Evolutionary conservation across 35 echinoderm and acorn worm genomes (phyloP).

Genomic region (Stichopus chloronotus): DNA sequence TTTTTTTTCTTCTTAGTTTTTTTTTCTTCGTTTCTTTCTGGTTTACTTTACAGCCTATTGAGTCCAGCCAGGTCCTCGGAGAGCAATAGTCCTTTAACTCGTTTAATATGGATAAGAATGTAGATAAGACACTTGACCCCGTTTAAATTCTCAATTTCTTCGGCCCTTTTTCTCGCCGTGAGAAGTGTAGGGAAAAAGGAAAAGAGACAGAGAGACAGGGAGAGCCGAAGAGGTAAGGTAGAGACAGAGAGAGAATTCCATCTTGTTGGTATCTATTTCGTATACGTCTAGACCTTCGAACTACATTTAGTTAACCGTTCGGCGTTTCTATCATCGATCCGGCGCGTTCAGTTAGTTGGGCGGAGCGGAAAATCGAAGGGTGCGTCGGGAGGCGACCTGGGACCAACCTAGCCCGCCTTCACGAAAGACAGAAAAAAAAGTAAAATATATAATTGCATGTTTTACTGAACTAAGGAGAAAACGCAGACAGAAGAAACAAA

Average conservation of each 20-base stretch:
- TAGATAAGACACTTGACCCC: slow-evolving; percentile 24
- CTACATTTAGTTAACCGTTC: background rate
- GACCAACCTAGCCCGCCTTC: background rate
- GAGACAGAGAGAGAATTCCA: background rate
- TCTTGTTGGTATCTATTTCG: slow-evolving; percentile 27
- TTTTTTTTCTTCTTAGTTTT: slow-evolving; percentile 6
- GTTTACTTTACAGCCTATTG: slow-evolving; percentile 50
- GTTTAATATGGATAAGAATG: background rate
- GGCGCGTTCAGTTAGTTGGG: background rate
- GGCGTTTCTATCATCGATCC: slow-evolving; percentile 8
- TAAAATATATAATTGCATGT: background rate
- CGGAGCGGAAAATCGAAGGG: background rate
- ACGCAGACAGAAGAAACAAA: background rate
- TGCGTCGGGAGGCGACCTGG: background rate
- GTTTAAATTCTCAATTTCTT: background rate
- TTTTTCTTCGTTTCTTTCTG: background rate
- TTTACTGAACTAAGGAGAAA: background rate
- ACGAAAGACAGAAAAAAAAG: background rate
- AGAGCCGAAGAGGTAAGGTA: background rate
- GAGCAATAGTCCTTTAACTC: slow-evolving; percentile 40
- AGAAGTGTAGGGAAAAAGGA: background rate
- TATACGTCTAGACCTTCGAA: slow-evolving; percentile 29
- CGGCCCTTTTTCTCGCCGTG: slow-evolving; percentile 10
- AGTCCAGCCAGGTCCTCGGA: slow-evolving; percentile 6
- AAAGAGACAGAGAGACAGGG: background rate